phyloP scores from a whole-genome alignment of 2,113 vertebrate species.

The Nibea coibor region DNA sequence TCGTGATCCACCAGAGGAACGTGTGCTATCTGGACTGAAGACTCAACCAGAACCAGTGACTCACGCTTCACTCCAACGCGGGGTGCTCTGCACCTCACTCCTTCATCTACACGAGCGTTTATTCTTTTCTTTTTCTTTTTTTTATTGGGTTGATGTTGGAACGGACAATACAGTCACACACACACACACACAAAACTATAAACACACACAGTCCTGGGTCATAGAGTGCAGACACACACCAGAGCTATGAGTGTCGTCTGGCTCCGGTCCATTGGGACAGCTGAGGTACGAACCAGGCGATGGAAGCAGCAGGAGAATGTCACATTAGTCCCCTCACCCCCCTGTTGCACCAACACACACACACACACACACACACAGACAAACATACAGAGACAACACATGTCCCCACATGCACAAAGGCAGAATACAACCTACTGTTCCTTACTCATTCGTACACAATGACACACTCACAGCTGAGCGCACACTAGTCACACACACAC shows the following conservation, averaged over 20 bases:
- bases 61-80: not conserved
- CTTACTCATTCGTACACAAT: slow-evolving; percentile 62
- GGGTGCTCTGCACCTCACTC: not conserved
- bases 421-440: slow-evolving; percentile 55
- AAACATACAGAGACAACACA: slow-evolving; percentile 52
- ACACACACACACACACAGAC: slow-evolving; percentile 31
- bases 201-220: slow-evolving; percentile 58
- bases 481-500: slow-evolving; percentile 56
- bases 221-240: slow-evolving; percentile 70
- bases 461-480: slow-evolving; percentile 77
- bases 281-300: slow-evolving; percentile 68
- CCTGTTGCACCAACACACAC: slow-evolving; percentile 3
- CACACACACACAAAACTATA: slow-evolving; percentile 38
- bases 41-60: not conserved
- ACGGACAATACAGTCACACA: slow-evolving; percentile 31
- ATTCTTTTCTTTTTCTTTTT: slow-evolving; percentile 7
- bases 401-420: slow-evolving; percentile 56
- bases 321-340: slow-evolving; percentile 37
- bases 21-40: slow-evolving; percentile 7
- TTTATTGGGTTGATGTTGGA: slow-evolving; percentile 25
- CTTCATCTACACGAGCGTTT: slow-evolving; percentile 27
- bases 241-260: slow-evolving; percentile 71
- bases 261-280: slow-evolving; percentile 75
- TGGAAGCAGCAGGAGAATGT: slow-evolving; percentile 65
- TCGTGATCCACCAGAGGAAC: slow-evolving; percentile 15